A percentile compares a stretch with the other conserved stretches of the same genome.
phyloP scores from a whole-genome alignment of 2,113 vertebrate species.

The Hypomesus transpacificus region DNA sequence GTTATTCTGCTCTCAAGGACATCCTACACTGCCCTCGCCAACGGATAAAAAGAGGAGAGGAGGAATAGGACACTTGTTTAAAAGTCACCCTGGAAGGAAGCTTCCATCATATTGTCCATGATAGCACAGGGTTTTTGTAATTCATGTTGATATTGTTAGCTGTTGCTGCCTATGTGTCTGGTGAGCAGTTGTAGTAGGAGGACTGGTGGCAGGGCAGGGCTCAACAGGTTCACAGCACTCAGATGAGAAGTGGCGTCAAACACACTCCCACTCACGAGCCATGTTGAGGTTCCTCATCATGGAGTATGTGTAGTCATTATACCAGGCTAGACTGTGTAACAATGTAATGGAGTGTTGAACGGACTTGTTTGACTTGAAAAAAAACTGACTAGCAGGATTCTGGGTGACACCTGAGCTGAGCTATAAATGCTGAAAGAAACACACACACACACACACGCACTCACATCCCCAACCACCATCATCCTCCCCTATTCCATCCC shows the following conservation, averaged over 20 bases:
- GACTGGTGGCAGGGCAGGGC: constrained; percentile 18
- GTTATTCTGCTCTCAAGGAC: constrained; percentile 63
- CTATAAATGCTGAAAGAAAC: too few species aligned
- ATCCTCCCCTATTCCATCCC: too few species aligned
- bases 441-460: too few species aligned
- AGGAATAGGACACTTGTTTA: constrained; percentile 51
- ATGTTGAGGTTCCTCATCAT: too few species aligned
- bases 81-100: constrained; percentile 61
- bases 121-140: constrained; percentile 16
- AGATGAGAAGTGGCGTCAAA: constrained; percentile 31
- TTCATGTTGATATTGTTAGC: constrained; percentile 28
- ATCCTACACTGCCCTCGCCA: constrained; percentile 48
- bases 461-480: too few species aligned
- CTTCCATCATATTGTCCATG: constrained; percentile 18
- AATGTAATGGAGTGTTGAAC: too few species aligned
- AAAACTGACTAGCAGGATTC: too few species aligned
- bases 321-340: too few species aligned
- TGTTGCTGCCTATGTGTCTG: constrained; percentile 11
- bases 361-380: too few species aligned
- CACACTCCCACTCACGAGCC: neutral
- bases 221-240: constrained; percentile 45
- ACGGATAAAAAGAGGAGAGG: constrained; percentile 48
- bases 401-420: too few species aligned
- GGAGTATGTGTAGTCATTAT: too few species aligned
- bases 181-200: neutral